Evolutionary conservation across 2,888 invertebrate genomes (phyloP).

Genomic region (Drosophila falleni): DNA sequence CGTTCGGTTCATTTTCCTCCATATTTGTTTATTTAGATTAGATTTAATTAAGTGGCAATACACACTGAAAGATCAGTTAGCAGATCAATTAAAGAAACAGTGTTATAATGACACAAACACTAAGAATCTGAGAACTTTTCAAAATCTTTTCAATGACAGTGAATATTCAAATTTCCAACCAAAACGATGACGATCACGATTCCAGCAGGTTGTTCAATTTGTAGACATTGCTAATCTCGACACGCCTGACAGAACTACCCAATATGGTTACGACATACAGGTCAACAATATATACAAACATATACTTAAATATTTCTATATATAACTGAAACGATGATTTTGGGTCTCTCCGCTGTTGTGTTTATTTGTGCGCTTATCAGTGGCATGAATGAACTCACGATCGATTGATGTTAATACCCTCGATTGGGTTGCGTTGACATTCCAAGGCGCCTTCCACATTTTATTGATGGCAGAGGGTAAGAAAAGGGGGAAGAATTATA

Average conservation of each 20-base stretch:
- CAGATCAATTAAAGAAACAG: slow-evolving; percentile 15
- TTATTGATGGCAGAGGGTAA: slow-evolving; percentile 26
- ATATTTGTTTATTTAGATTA: slow-evolving; percentile 41
- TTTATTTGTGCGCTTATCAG: slow-evolving; percentile 59
- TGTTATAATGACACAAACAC: neutral
- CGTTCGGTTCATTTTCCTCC: slow-evolving; percentile 11
- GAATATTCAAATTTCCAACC: slow-evolving; percentile 2
- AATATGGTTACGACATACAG: slow-evolving; percentile 43
- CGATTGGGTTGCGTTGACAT: slow-evolving; percentile 65
- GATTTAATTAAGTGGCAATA: slow-evolving; percentile 22
- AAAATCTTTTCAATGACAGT: neutral
- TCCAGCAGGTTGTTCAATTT: slow-evolving; percentile 24
- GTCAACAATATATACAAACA: slow-evolving; percentile 32
- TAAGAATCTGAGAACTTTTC: neutral
- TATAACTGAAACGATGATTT: slow-evolving; percentile 8
- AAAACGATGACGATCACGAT: slow-evolving; percentile 22
- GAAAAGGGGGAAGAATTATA: neutral
- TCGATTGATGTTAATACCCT: slow-evolving; percentile 75
- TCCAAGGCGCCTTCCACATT: slow-evolving; percentile 56
- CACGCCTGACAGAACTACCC: slow-evolving; percentile 30
- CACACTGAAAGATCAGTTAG: slow-evolving; percentile 14
- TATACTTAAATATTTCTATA: slow-evolving; percentile 6
- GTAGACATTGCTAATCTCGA: slow-evolving; percentile 33
- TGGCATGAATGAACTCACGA: slow-evolving; percentile 77
- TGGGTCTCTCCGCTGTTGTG: neutral